A percentile compares a stretch with the other conserved stretches of the same genome.
Evolutionary conservation across 2,888 invertebrate genomes (phyloP).

Genomic region (Physocephala rufipes): DNA sequence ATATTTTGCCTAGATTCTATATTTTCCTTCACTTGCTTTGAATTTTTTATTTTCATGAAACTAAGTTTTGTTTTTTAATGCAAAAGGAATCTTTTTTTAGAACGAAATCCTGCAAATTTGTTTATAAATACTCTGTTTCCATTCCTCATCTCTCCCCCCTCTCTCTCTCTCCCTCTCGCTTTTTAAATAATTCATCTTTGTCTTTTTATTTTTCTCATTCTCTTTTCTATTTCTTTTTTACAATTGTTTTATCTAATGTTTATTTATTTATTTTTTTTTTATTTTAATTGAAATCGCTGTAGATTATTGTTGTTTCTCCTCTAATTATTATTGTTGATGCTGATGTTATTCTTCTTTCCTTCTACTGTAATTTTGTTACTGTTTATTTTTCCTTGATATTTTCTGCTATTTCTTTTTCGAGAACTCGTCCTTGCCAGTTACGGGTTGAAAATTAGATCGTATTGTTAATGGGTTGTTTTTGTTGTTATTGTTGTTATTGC

Average conservation of each 20-base stretch:
- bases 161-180: neutral
- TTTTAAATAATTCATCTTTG: neutral
- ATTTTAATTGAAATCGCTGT: too few species aligned
- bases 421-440: conserved; percentile 27
- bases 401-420: conserved; percentile 27
- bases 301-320: neutral
- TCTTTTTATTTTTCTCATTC: neutral
- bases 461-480: conserved; percentile 35
- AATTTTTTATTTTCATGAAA: too few species aligned
- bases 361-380: conserved; percentile 18
- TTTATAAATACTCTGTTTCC: neutral
- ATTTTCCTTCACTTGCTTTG: too few species aligned
- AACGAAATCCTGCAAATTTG: neutral
- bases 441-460: conserved; percentile 35
- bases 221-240: neutral
- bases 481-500: conserved; percentile 34
- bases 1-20: too few species aligned
- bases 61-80: too few species aligned
- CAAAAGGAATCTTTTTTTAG: too few species aligned
- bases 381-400: neutral
- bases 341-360: conserved; percentile 11
- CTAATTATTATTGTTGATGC: conserved; percentile 1
- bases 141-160: neutral
- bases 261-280: too few species aligned
- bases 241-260: too few species aligned